These are phyloP conservation scores for Daboia siamensis DNA, from an alignment of 2,113 vertebrate genomes.

Conservation along the genomic window DNA sequence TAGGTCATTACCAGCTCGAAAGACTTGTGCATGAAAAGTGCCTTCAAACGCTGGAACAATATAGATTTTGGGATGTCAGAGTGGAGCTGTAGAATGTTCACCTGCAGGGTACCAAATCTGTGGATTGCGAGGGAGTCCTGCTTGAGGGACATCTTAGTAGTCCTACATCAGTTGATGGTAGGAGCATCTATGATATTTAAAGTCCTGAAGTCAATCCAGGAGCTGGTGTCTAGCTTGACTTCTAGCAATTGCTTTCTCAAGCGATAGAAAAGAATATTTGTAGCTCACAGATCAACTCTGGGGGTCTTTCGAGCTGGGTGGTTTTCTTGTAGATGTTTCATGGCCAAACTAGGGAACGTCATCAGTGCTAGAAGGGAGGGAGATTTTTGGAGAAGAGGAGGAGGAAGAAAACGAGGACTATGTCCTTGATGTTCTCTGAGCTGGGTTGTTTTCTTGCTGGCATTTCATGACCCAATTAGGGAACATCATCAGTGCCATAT, in stretches of 20 bases:
- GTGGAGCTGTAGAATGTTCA: no score
- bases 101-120: accelerated
- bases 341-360: background rate
- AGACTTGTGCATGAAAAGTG: background rate
- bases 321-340: background rate
- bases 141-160: background rate
- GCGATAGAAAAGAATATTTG: background rate
- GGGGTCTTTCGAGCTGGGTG: no score
- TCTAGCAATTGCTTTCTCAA: background rate
- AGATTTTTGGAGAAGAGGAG: background rate
- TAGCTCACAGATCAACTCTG: background rate
- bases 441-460: no score
- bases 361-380: background rate
- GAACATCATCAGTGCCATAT: no score
- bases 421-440: no score
- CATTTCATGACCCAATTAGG: background rate
- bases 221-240: no score
- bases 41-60: background rate
- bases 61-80: background rate
- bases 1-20: no score
- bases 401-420: no score
- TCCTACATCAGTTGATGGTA: background rate
- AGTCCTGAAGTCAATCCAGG: background rate
- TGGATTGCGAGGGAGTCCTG: background rate
- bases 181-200: background rate